Evolutionary conservation across 2,888 invertebrate species (phyloP), one percentile per base, ranked within the genome.

Genomic region (Pachycephus smyrnensis): DNA sequence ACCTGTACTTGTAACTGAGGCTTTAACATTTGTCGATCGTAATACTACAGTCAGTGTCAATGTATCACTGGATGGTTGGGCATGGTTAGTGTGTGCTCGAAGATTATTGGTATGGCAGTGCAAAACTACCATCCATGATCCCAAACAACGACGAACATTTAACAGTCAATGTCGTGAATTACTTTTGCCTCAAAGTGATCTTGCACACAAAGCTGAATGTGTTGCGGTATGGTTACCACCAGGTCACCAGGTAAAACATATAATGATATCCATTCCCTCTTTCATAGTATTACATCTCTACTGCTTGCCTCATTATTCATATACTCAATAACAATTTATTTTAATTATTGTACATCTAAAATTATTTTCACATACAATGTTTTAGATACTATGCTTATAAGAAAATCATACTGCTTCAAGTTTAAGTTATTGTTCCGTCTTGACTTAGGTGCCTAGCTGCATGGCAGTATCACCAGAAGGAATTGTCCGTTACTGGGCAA

Each of bases 391-490:
- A 40, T 40, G 15, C 15, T 40, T 4, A 15, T 15, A 40, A 40
- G 15, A 40, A 40, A 40, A 40, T 40, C 15, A 15, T 40, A 40
- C 1, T 40, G 40, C 15, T 40, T 15, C 15, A 2, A 40, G 15
- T 40, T 6, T 40, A 15, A 15, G 2, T 40, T 40, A 9, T 55
- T 23, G 23, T 15, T 55, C 23, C 71, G 32, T 75, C n/a, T 33
- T 80, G 6, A 32, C 55, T 35, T 78, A 94, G 94, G 93, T 95
- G 90, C 97, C 97, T 12, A 95, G 97, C 0, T 97, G 97, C 87
- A 94, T 98, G 85, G 98, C 98, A 30, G 97, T 98, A 1, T 98
- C 98, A 0, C 98, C 98, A 0, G 98, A 98, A 89, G 98, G 98
- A 68, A 94, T 96, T 75, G 95, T 98, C 1, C 94, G 98, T n/a